Evolutionary conservation across 2,888 invertebrate genomes (phyloP).

Genomic region (Tubiluchus corallicola): DNA sequence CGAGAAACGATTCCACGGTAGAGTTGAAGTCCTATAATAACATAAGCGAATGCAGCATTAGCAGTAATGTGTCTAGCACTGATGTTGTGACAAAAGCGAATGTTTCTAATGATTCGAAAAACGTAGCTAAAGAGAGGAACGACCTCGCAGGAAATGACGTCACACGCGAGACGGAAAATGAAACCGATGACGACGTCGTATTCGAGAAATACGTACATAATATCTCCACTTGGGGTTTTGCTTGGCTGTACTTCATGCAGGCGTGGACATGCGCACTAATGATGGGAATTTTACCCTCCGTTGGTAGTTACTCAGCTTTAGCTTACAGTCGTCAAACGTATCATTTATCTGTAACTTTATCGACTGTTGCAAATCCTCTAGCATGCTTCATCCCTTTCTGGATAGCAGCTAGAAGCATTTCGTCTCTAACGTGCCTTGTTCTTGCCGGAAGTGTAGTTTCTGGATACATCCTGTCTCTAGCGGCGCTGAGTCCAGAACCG

Average conservation of each 20-base stretch:
- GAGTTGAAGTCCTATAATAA: background rate
- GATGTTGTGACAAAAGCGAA: too few relatives aligned
- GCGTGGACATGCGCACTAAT: background rate
- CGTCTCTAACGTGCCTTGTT: background rate
- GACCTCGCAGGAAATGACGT: background rate
- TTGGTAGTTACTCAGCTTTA: background rate
- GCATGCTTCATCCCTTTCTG: background rate
- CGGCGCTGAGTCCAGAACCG: background rate
- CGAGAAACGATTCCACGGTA: background rate
- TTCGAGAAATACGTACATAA: background rate
- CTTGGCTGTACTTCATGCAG: background rate
- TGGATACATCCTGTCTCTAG: background rate
- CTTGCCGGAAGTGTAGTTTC: background rate
- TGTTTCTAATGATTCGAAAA: too few relatives aligned
- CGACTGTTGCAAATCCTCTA: background rate
- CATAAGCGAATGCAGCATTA: background rate
- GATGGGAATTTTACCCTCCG: background rate
- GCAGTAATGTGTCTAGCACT: too few relatives aligned
- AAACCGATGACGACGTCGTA: background rate
- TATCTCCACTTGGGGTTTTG: background rate
- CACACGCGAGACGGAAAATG: background rate
- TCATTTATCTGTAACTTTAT: background rate
- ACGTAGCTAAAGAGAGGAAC: background rate
- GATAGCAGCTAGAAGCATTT: background rate
- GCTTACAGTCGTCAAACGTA: background rate